Percentiles rank a stretch among this genome's conserved stretches.
These are phyloP conservation scores for Dexiosoma caninum DNA, from an alignment of 2,888 invertebrate genomes.

Conservation along the genomic window DNA sequence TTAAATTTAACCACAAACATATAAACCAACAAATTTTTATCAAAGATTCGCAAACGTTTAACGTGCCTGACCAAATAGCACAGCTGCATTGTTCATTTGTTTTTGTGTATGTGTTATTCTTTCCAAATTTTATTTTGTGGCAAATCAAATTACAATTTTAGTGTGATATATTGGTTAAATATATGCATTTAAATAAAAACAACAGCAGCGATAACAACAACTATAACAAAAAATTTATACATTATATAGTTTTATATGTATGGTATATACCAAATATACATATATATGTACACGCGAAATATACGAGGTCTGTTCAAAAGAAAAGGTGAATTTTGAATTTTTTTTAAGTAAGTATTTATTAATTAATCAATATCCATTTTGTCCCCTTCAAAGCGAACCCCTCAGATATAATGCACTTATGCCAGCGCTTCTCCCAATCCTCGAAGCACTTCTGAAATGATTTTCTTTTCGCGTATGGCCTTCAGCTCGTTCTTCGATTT, in stretches of 20 bases:
- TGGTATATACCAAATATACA: too few relatives aligned
- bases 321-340: too few relatives aligned
- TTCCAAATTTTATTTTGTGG: conserved; percentile 51
- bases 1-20: conserved; percentile 16
- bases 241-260: conserved; percentile 4
- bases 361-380: too few relatives aligned
- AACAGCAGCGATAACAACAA: background rate
- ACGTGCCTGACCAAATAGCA: background rate
- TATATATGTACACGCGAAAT: too few relatives aligned
- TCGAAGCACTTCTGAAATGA: too few relatives aligned
- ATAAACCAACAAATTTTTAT: conserved; percentile 28
- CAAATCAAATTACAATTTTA: conserved; percentile 57
- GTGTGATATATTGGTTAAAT: conserved; percentile 50
- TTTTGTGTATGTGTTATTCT: background rate
- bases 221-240: background rate
- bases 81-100: conserved; percentile 25
- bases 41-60: conserved; percentile 20
- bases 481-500: too few relatives aligned
- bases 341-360: too few relatives aligned
- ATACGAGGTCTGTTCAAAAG: too few relatives aligned
- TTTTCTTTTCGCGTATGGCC: too few relatives aligned
- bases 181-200: conserved; percentile 2
- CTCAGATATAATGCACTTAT: too few relatives aligned
- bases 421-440: too few relatives aligned
- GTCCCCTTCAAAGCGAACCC: too few relatives aligned